phyloP scores from a whole-genome alignment of 1,140 invertebrate species.

The Maconellicoccus hirsutus region DNA sequence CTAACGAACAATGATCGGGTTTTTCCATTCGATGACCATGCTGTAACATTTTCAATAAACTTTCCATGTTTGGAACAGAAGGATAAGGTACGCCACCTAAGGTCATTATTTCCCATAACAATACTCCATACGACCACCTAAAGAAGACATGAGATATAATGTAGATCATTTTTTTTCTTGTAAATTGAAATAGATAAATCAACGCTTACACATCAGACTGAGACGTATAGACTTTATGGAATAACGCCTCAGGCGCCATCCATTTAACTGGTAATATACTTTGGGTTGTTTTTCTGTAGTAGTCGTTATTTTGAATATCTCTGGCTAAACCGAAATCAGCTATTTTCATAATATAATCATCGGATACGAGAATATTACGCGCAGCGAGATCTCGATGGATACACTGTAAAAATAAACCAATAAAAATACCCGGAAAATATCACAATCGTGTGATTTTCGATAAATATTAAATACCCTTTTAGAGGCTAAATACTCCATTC shows the following conservation, averaged over 20 bases:
- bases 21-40: slow-evolving; percentile 89
- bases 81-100: slow-evolving; percentile 84
- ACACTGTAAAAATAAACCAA: slow-evolving; percentile 55
- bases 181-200: too few species aligned
- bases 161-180: too few species aligned
- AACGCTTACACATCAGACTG: slow-evolving; percentile 89
- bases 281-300: slow-evolving; percentile 93
- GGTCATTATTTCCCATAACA: slow-evolving; percentile 93
- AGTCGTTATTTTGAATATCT: slow-evolving; percentile 87
- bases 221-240: slow-evolving; percentile 85
- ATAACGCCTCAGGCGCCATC: slow-evolving; percentile 98
- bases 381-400: slow-evolving; percentile 96
- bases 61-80: slow-evolving; percentile 65
- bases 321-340: slow-evolving; percentile 95
- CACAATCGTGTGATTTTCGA: slow-evolving; percentile 51
- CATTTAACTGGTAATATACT: slow-evolving; percentile 92
- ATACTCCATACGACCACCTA: slow-evolving; percentile 84
- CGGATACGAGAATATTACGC: slow-evolving; percentile 89
- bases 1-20: slow-evolving; percentile 76
- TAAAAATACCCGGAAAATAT: too few species aligned
- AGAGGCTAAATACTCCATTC: slow-evolving; percentile 94
- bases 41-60: slow-evolving; percentile 70
- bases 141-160: neutral
- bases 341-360: slow-evolving; percentile 87
- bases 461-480: slow-evolving; percentile 70